phyloP scores from a whole-genome alignment of 2,888 invertebrate genomes.

The Anthrax anthrax region DNA sequence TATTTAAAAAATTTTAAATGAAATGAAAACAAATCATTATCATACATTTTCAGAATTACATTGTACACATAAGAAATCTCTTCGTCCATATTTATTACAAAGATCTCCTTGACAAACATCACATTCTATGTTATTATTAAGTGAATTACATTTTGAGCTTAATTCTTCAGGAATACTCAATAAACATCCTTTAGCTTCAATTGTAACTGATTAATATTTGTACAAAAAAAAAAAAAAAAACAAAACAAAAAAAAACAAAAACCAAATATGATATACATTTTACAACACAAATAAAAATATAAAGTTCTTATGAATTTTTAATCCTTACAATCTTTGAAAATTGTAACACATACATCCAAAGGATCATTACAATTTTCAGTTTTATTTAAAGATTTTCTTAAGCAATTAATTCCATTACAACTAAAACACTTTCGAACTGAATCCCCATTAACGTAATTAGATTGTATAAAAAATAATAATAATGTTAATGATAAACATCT shows the following conservation, averaged over 20 bases:
- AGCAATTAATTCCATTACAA: conserved; percentile 25
- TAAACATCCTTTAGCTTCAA: conserved; percentile 26
- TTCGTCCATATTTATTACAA: conserved; percentile 2
- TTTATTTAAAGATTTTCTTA: conserved; percentile 16
- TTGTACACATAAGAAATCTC: background rate
- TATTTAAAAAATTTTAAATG: background rate
- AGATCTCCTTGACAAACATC: conserved; percentile 1
- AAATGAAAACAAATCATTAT: no score
- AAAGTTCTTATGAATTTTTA: background rate
- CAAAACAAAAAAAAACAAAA: background rate
- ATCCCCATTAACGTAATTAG: background rate
- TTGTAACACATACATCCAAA: conserved; percentile 26
- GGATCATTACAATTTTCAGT: conserved; percentile 21
- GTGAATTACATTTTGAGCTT: conserved; percentile 18
- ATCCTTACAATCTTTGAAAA: conserved; percentile 23
- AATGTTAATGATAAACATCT: background rate
- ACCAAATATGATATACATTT: background rate
- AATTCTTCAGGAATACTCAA: conserved; percentile 20
- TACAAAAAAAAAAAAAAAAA: background rate
- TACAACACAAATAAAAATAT: background rate
- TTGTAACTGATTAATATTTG: conserved; percentile 16
- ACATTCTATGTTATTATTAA: background rate
- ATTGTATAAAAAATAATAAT: no score
- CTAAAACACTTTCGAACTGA: conserved; percentile 23
- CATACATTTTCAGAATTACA: conserved; percentile 3